A percentile compares a stretch with the other conserved stretches of the same genome.
These are phyloP conservation scores for Tolypeutes matacus DNA, from an alignment of 2,797 vertebrate species.

Conservation along the genomic window DNA sequence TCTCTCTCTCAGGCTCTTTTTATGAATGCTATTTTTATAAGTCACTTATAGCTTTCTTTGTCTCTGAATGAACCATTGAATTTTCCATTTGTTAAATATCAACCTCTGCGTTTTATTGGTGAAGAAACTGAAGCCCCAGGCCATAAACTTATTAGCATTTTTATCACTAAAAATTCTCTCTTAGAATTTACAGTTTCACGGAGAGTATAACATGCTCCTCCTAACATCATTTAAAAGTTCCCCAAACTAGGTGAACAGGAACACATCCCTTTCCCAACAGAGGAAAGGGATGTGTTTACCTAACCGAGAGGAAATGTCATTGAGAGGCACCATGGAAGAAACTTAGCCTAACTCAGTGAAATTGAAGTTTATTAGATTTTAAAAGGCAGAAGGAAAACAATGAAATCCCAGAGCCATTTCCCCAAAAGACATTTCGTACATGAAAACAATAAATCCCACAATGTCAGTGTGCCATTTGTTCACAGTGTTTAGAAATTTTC, in stretches of 20 bases:
- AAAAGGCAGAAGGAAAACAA: conserved; percentile 61
- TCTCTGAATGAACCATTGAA: neutral
- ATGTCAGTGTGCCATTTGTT: conserved; percentile 31
- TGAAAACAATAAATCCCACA: conserved; percentile 9
- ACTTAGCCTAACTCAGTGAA: conserved; percentile 36
- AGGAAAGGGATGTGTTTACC: conserved; percentile 53
- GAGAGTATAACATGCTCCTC: neutral
- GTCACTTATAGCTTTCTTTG: conserved; percentile 45
- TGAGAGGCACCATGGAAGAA: conserved; percentile 5
- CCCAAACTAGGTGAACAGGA: conserved; percentile 48
- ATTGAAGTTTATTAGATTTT: conserved; percentile 66
- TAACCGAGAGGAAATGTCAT: conserved; percentile 52
- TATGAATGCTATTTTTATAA: conserved; percentile 14
- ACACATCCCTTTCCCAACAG: neutral
- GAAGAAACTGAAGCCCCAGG: neutral
- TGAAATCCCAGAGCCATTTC: conserved; percentile 21
- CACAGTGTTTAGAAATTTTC: conserved; percentile 44
- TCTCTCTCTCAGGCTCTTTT: neutral
- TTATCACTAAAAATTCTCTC: conserved; percentile 48
- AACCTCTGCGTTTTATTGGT: neutral
- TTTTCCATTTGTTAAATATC: conserved; percentile 26
- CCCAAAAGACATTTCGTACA: neutral
- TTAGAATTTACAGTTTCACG: conserved; percentile 28
- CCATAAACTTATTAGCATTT: conserved; percentile 49
- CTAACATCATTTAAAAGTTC: conserved; percentile 55